Base-by-base conservation (phyloP, 2,888 invertebrate species). In the Latheticus oryzae region DNA sequence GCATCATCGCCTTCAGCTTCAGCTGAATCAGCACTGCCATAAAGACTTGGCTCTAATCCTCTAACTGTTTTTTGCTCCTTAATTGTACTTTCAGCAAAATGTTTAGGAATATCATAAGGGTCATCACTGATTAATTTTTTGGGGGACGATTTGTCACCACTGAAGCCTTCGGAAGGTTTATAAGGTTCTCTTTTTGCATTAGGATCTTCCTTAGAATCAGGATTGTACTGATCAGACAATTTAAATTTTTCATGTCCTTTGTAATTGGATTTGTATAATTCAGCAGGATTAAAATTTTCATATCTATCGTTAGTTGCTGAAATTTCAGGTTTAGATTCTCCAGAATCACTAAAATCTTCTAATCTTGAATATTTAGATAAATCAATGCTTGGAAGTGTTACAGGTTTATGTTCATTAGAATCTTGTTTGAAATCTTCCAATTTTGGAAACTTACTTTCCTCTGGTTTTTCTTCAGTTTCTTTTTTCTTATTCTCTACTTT, bases 101-200 rank as follows among this genome's bases (percentile, higher is more conserved):
- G 71, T 21, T 64, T 60, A 2, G 74, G 75, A 32, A 72, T 61
- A 9, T 71, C 64, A 48, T 74, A 74, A n/a, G 65, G 62, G 7
- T 65, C 67, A 12, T 70, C 67, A 15, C 67, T 61, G 26, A 62
- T 60, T 15, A 63, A 40, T 54, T 64, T 58, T 35, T 65, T 67
- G 0, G 62, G 53, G 19, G 51, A 54, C 17, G 52, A 55, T 4
- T 57, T 28, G n/a, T 28, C 38, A 1, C 38, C 26, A 23, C 15
- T n/a, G 19, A 12, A 33, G 4, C 28, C 17, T 7, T 45, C 24
- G 9, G 11, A 2, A 1, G 32, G 45, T 9, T 43, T 33, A 11
- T 32, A 50, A 0, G 11, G 17, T 19, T 50, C 50, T 32, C 33
- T 40, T n/a, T 50, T 50, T n/a, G 50, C 24, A 23, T 21, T 47